phyloP scores from a whole-genome alignment of 1,140 invertebrate species.

The Batillaria attramentaria region DNA sequence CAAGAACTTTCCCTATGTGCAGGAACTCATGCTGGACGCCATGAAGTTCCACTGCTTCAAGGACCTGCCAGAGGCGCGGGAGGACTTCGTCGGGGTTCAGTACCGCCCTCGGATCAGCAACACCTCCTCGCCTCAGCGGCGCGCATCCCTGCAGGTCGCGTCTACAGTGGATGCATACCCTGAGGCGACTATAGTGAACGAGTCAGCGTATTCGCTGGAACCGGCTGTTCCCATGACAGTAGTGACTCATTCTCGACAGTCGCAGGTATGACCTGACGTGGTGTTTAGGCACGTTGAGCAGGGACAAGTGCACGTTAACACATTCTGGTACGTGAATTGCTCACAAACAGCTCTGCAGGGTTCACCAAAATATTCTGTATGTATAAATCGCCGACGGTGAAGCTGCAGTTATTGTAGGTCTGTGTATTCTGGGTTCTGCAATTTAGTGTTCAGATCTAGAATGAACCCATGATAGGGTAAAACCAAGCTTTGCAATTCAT shows the following conservation, averaged over 20 bases:
- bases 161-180: not conserved
- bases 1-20: slow-evolving; percentile 66
- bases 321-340: no score
- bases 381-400: no score
- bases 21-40: slow-evolving; percentile 61
- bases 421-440: no score
- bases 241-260: slow-evolving; percentile 12
- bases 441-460: no score
- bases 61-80: slow-evolving; percentile 63
- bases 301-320: no score
- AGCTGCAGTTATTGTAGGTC: no score
- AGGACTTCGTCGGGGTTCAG: slow-evolving; percentile 63
- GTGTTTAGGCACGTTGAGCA: not conserved
- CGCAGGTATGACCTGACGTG: slow-evolving; percentile 5
- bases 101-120: slow-evolving; percentile 41
- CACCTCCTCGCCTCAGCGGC: slow-evolving; percentile 16
- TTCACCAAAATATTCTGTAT: no score
- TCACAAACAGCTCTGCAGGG: no score
- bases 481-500: no score
- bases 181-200: not conserved
- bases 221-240: not conserved
- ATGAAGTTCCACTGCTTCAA: slow-evolving; percentile 66
- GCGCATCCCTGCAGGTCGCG: slow-evolving; percentile 19
- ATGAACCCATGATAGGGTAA: no score
- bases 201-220: slow-evolving; percentile 15